Evolutionary conservation across 2,113 vertebrate species (phyloP).

Genomic region (Fregata magnificens): DNA sequence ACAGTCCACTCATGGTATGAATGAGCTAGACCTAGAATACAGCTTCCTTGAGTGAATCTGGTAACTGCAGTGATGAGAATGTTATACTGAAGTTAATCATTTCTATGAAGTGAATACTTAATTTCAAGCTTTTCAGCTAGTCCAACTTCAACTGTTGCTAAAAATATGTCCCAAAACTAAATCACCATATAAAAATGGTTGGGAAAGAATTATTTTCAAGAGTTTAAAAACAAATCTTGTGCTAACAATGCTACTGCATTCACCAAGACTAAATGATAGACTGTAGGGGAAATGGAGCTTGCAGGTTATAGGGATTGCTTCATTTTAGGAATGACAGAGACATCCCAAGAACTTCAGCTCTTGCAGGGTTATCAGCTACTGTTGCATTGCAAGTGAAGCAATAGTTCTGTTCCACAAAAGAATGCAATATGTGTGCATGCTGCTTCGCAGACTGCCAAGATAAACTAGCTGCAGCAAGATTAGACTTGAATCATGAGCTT

Average conservation of each 20-base stretch:
- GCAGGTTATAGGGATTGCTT: neutral
- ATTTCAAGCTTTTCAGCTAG: neutral
- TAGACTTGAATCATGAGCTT: neutral
- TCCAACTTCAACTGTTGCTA: neutral
- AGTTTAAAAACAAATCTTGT: fast-evolving
- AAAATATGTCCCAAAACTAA: neutral
- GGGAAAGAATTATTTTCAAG: neutral
- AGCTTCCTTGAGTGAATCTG: neutral
- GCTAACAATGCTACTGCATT: neutral
- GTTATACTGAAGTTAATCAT: fast-evolving
- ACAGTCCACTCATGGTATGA: neutral
- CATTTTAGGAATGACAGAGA: neutral
- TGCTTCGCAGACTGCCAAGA: neutral
- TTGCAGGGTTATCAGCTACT: neutral
- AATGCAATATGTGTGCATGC: neutral
- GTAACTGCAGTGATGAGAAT: neutral
- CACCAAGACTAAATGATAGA: neutral
- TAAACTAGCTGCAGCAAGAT: neutral
- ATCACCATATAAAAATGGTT: neutral
- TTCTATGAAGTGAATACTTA: neutral
- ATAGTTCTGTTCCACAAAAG: neutral
- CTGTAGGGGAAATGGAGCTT: neutral
- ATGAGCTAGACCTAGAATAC: neutral
- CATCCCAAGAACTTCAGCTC: neutral
- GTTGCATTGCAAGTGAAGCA: neutral